A percentile compares a stretch with the other conserved stretches of the same genome.
phyloP scores from a whole-genome alignment of 2,797 vertebrate genomes.

The Phoxinus dragarum region DNA sequence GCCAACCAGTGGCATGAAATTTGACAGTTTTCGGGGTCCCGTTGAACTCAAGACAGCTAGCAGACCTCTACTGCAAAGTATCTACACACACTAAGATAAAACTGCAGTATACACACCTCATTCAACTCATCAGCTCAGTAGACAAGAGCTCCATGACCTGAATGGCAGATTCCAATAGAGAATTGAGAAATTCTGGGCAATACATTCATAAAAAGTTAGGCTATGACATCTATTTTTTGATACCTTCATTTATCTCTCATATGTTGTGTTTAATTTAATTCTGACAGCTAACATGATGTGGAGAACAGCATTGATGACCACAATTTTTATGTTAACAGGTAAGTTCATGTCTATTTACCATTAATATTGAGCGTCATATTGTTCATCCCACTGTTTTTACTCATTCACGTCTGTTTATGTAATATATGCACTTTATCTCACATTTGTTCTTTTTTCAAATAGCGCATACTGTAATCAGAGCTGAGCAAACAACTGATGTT shows the following conservation, averaged over 20 bases:
- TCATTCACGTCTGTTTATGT: background rate
- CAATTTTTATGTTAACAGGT: background rate
- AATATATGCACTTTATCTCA: background rate
- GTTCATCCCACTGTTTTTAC: background rate
- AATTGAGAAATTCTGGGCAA: background rate
- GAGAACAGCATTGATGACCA: background rate
- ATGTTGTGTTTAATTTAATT: background rate
- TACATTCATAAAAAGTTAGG: background rate
- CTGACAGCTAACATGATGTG: constrained; percentile 4
- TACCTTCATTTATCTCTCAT: background rate
- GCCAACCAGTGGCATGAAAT: no score
- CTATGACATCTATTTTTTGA: background rate
- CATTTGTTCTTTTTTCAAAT: background rate
- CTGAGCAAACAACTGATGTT: background rate
- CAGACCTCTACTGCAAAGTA: background rate
- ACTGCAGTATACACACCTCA: background rate
- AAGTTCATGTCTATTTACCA: background rate
- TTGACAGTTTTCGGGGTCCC: background rate
- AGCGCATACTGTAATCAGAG: background rate
- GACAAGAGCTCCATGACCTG: background rate
- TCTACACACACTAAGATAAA: background rate
- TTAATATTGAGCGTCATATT: background rate
- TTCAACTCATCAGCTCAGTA: background rate
- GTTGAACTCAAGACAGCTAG: background rate
- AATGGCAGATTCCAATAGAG: background rate